Evolutionary conservation across 2,888 invertebrate species (phyloP).

Genomic region (Apodemia hepburni): DNA sequence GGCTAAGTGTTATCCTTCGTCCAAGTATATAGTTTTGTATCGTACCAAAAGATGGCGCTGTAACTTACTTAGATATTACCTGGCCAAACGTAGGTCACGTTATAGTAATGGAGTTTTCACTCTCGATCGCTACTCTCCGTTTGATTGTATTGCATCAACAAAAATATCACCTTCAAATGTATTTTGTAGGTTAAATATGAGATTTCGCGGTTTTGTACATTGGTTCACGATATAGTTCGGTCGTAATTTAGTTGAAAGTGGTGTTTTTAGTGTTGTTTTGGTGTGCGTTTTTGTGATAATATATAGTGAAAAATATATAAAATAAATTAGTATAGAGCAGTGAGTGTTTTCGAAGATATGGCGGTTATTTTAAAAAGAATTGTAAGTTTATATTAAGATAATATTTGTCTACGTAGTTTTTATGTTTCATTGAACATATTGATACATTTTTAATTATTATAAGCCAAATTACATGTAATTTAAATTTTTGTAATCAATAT

Average conservation of each 20-base stretch:
- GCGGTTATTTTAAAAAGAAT: constrained; percentile 35
- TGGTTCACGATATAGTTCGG: constrained; percentile 51
- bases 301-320: constrained; percentile 40
- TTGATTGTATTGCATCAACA: constrained; percentile 69
- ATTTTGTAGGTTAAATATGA: constrained; percentile 78
- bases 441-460: background rate
- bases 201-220: constrained; percentile 68
- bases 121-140: constrained; percentile 36
- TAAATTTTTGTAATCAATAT: constrained; percentile 12
- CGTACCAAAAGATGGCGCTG: constrained; percentile 59
- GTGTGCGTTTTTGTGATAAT: constrained; percentile 24
- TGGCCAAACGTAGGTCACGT: constrained; percentile 48
- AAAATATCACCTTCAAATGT: constrained; percentile 79
- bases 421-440: background rate
- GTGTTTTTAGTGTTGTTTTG: constrained; percentile 38
- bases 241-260: constrained; percentile 33
- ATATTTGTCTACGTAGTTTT: background rate
- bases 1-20: constrained; percentile 2
- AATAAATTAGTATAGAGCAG: constrained; percentile 16
- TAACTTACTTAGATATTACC: constrained; percentile 44
- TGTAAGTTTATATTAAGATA: constrained; percentile 14
- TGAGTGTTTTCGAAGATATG: constrained; percentile 30
- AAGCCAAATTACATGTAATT: background rate
- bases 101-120: constrained; percentile 35
- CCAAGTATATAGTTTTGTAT: constrained; percentile 22